These are phyloP conservation scores for Cerceris ruficornis DNA, from an alignment of 2,888 invertebrate genomes.

Conservation along the genomic window DNA sequence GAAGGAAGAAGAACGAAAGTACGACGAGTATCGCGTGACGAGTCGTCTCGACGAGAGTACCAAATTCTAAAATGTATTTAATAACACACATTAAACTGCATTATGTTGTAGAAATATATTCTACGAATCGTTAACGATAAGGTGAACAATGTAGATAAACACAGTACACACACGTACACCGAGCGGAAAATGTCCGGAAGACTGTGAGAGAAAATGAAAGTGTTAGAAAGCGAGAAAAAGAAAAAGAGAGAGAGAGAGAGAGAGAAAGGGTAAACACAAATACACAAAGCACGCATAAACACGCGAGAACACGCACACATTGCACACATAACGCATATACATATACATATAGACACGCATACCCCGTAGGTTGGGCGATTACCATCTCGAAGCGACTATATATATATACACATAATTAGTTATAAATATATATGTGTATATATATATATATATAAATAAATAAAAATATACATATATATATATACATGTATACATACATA, in stretches of 20 bases:
- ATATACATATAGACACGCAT: constrained; percentile 26
- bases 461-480: constrained; percentile 61
- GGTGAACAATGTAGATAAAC: constrained; percentile 63
- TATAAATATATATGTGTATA: constrained; percentile 47
- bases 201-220: constrained; percentile 10
- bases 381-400: constrained; percentile 75
- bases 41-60: constrained; percentile 79
- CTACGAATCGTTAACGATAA: constrained; percentile 72
- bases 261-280: constrained; percentile 2
- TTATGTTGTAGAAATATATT: constrained; percentile 74
- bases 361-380: constrained; percentile 68
- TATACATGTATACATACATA: constrained; percentile 61
- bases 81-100: constrained; percentile 71
- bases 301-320: neutral
- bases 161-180: constrained; percentile 8
- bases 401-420: constrained; percentile 51
- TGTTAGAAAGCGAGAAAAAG: too few relatives aligned
- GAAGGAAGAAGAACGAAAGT: constrained; percentile 62
- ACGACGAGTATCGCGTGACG: constrained; percentile 61
- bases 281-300: neutral
- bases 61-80: constrained; percentile 80
- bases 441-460: constrained; percentile 63
- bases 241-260: constrained; percentile 17
- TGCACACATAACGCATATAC: constrained; percentile 16
- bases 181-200: neutral